phyloP scores from a whole-genome alignment of 35 echinoderm and acorn worm genomes.

The Chiridota heheva region DNA sequence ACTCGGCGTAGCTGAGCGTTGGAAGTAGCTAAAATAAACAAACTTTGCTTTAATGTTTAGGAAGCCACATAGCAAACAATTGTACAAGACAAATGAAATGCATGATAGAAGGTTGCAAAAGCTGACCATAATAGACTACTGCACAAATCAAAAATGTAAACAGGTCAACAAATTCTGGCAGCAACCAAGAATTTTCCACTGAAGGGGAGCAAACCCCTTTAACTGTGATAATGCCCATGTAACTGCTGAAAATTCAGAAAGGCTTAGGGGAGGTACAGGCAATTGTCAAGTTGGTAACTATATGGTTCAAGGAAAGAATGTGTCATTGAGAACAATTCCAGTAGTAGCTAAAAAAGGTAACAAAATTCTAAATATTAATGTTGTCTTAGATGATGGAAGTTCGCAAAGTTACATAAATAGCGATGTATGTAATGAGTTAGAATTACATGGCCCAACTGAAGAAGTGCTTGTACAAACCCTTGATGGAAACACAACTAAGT shows the following conservation, averaged over 20 bases:
- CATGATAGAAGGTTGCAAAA: not conserved
- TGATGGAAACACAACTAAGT: conserved; percentile 37
- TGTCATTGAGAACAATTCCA: conserved; percentile 11
- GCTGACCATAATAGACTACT: conserved; percentile 27
- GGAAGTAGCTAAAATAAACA: conserved; percentile 1
- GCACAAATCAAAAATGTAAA: conserved; percentile 22
- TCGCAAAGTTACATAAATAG: conserved; percentile 38
- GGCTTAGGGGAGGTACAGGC: not conserved
- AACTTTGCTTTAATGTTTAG: conserved; percentile 42
- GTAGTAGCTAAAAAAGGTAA: conserved; percentile 1
- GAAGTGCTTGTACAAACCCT: conserved; percentile 29
- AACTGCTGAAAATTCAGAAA: not conserved
- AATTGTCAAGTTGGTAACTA: not conserved
- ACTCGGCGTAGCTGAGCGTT: conserved; percentile 17
- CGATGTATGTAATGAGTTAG: conserved; percentile 36
- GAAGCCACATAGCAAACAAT: conserved; percentile 24
- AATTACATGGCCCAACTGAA: conserved; percentile 25
- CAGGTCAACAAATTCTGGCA: not conserved
- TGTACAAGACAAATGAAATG: conserved; percentile 28
- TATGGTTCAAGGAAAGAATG: conserved; percentile 21
- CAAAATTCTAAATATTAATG: conserved; percentile 24
- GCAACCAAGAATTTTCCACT: not conserved
- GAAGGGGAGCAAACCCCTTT: too few species aligned
- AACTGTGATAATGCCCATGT: too few species aligned
- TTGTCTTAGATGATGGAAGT: conserved; percentile 50